Base-by-base conservation (phyloP, 2,113 vertebrate species). In the Chauna torquata region DNA sequence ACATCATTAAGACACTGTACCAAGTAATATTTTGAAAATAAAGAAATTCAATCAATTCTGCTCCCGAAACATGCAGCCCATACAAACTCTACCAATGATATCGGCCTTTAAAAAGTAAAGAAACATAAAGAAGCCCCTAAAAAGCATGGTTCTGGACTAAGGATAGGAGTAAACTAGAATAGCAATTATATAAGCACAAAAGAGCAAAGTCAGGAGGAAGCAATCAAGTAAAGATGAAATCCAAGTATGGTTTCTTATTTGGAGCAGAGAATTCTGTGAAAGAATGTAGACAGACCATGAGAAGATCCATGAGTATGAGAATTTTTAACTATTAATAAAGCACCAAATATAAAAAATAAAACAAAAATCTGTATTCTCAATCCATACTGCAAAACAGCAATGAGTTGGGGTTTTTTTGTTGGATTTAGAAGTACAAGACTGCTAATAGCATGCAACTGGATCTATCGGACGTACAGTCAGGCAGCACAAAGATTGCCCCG, bases 401-500 rank as follows among this genome's bases (percentile, higher is more conserved):
- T 12, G 15, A 44, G 9, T 62, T 42, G 1, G n/a, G n/a, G n/a
- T n/a, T n/a, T 84, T 81, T 71, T 52, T 49, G 52, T 54, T 79
- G 81, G 49, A 14, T 79, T 91, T 82, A 27, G 88, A 91, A 87
- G 83, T 68, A 75, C 68, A 83, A 42, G 65, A 40, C 61, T 86
- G 85, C 62, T 81, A 83, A 85, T n/a, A 54, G 38, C 38, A 58
- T 24, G 19, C 62, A 86, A 19, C 2, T 50, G 34, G 62, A 54
- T 94, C 61, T 49, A 32, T 85, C 65, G 85, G 55, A 57, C 57
- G 52, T 3, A 72, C 80, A 82, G 74, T 13, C 86, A 89, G 91
- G 92, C 88, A 93, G 86, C 90, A 88, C 47, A 66, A 72, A 82
- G 66, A 74, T 25, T 64, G 64, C 81, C 95, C 77, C 72, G 42